Base-by-base conservation (phyloP, 2,888 invertebrate species). In the Xestia sexstrigata region DNA sequence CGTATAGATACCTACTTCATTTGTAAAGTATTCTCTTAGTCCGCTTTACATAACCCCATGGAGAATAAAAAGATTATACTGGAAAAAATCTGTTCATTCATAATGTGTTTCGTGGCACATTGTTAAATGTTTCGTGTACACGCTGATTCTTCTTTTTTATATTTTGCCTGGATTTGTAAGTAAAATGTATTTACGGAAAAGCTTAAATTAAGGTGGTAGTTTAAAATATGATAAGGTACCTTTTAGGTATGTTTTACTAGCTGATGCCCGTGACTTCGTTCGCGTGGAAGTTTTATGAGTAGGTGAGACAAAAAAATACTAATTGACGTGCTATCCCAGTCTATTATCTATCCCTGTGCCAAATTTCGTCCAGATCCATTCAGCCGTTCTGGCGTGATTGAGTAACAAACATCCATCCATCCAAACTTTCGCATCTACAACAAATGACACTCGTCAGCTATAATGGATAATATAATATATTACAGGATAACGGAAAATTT, bases 1-100 rank as follows among this genome's bases (percentile, higher is more conserved):
- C 17, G 30, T 52, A 47, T 45, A 62, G 20, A 23, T 63, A 39
- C 63, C 13, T 65, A 39, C 55, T 71, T 69, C 62, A 55, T 84
- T 73, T 72, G 30, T 58, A 76, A 63, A 52, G 39, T 45, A 63
- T 73, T 84, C 76, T 58, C 63, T 47, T 60, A 68, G 49, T 58
- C 26, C 20, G 70, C 49, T 73, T 84, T 83, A 73, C 63, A 58
- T 81, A 83, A 84, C 62, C 47, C 66, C 39, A 47, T 49, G 63
- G 69, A 76, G 66, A 70, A 63, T 63, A 30, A 70, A 83, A 63
- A 70, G 23, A 63, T 67, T 70, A 62, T 49, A 67, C 42, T 52
- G 69, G 62, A 42, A 67, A 60, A 80, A 84, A 70, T 81, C 65
- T 74, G 47, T 49, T 49, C 65, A 45, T 81, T 66, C 58, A 35